phyloP scores from a whole-genome alignment of 2,888 invertebrate genomes.

The Xestia xanthographa region DNA sequence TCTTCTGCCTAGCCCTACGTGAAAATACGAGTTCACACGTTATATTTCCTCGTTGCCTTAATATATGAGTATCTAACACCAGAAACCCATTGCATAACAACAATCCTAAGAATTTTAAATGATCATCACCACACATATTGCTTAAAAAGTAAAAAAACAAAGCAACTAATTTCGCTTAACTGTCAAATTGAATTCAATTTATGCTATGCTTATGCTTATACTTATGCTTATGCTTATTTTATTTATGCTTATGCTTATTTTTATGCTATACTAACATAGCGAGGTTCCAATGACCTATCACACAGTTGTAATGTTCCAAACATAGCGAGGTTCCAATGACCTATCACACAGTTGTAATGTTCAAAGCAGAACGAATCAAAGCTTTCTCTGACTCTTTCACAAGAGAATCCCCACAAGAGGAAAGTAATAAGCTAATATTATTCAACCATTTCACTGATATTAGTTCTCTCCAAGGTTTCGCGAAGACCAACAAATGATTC shows the following conservation, averaged over 20 bases:
- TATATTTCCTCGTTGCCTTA: not conserved
- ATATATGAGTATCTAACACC: not conserved
- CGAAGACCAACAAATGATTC: conserved; percentile 4
- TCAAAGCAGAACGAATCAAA: not conserved
- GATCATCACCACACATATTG: not conserved
- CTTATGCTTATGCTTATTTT: no score
- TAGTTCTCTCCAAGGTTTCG: conserved; percentile 2
- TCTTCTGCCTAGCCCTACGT: not conserved
- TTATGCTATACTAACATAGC: no score
- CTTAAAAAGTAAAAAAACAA: no score
- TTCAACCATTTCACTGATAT: conserved; percentile 4
- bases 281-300: no score
- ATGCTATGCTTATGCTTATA: no score
- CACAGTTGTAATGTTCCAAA: no score
- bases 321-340: not conserved
- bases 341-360: not conserved
- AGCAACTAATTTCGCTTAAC: not conserved
- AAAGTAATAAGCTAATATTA: conserved; percentile 26
- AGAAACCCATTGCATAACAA: not conserved
- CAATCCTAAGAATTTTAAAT: not conserved
- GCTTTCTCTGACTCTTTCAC: not conserved
- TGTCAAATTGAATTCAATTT: no score
- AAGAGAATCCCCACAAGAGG: not conserved
- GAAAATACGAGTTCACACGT: not conserved
- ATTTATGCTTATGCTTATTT: no score